Evolutionary conservation across 2,797 vertebrate genomes (phyloP).

Genomic region (Paramormyrops hopkinsi): DNA sequence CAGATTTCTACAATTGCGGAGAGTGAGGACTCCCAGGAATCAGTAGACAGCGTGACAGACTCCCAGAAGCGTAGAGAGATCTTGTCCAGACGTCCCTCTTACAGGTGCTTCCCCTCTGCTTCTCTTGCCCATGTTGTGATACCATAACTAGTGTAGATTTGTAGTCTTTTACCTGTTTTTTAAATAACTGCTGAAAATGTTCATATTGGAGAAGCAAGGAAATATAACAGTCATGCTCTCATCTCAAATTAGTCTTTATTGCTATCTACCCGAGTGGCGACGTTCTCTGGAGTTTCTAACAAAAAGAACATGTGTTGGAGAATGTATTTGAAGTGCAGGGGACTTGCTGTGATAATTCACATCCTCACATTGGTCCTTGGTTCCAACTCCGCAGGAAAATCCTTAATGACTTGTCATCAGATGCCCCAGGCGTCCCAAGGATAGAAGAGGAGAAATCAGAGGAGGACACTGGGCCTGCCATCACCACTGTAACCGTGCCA

Average conservation of each 20-base stretch:
- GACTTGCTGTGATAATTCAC: not conserved
- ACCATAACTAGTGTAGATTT: not conserved
- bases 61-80: constrained; percentile 97
- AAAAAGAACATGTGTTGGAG: not conserved
- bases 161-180: not conserved
- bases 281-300: not conserved
- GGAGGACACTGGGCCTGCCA: constrained; percentile 85
- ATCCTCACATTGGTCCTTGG: not conserved
- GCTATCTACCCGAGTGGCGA: not conserved
- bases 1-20: constrained; percentile 97
- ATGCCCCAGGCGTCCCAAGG: constrained; percentile 85
- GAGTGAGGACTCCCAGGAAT: constrained; percentile 98
- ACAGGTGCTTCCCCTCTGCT: constrained; percentile 67
- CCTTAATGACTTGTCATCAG: constrained; percentile 95
- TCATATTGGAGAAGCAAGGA: not conserved
- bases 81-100: constrained; percentile 91
- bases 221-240: not conserved
- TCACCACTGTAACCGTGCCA: constrained; percentile 96
- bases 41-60: constrained; percentile 95
- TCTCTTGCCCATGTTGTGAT: not conserved
- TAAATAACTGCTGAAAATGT: not conserved
- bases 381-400: constrained; percentile 75
- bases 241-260: not conserved
- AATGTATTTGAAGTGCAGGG: not conserved
- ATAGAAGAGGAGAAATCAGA: constrained; percentile 98